Conservation (phyloP, 2,113 vertebrate species). For the Cariama cristata region DNA sequence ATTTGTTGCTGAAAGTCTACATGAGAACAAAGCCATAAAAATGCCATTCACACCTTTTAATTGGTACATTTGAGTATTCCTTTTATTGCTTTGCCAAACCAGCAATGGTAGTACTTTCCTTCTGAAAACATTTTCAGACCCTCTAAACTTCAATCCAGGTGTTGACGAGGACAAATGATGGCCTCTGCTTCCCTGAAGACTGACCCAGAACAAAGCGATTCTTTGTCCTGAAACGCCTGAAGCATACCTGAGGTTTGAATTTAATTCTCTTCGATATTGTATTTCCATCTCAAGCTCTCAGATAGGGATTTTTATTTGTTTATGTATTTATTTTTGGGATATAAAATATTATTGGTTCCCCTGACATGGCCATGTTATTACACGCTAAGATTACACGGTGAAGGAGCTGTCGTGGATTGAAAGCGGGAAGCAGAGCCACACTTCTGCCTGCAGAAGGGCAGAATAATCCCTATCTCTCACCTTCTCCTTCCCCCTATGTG, state of each 20-base stretch:
- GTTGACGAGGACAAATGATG: not conserved
- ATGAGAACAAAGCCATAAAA: not conserved
- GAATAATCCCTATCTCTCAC: fast-evolving
- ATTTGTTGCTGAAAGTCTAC: not conserved
- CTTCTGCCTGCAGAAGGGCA: not conserved
- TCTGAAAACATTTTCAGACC: not conserved
- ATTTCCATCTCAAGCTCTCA: not conserved
- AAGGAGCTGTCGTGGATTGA: not conserved
- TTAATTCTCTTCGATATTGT: not conserved
- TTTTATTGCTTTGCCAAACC: conserved; percentile 23
- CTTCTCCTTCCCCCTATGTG: not conserved
- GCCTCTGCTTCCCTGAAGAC: not conserved
- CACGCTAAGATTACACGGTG: fast-evolving
- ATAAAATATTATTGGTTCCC: not conserved
- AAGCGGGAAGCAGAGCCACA: not conserved
- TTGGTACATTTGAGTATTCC: not conserved
- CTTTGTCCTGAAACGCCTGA: not conserved
- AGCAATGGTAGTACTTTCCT: not conserved
- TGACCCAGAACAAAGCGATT: not conserved
- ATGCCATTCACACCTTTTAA: conserved; percentile 17
- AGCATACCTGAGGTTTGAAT: not conserved
- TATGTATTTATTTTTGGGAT: not conserved
- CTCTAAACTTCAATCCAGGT: not conserved
- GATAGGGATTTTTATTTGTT: conserved; percentile 2
- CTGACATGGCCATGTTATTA: not conserved